A percentile compares a stretch with the other conserved stretches of the same genome.
Evolutionary conservation across 2,888 invertebrate species (phyloP).

Genomic region (Diogma glabrata): DNA sequence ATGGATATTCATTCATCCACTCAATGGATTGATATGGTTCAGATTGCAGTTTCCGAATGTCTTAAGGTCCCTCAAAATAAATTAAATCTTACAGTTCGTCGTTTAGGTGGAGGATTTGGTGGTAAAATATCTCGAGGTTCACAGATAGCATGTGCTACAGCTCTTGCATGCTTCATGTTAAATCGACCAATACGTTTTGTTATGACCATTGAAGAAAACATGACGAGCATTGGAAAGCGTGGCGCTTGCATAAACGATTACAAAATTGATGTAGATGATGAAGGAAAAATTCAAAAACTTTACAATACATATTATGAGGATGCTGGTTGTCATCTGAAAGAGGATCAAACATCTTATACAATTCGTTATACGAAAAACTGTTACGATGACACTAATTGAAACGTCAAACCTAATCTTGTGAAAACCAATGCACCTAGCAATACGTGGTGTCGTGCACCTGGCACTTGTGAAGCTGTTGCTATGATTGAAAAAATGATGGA

Average conservation of each 20-base stretch:
- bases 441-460: constrained; percentile 44
- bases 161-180: constrained; percentile 49
- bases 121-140: constrained; percentile 55
- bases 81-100: constrained; percentile 54
- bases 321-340: constrained; percentile 43
- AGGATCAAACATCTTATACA: constrained; percentile 35
- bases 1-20: constrained; percentile 52
- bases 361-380: constrained; percentile 40
- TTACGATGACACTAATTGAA: constrained; percentile 58
- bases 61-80: constrained; percentile 49
- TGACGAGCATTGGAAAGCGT: constrained; percentile 58
- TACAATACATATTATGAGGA: constrained; percentile 44
- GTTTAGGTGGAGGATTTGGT: constrained; percentile 75
- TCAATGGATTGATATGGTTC: constrained; percentile 51
- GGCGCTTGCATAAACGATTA: constrained; percentile 49
- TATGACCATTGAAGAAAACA: constrained; percentile 57
- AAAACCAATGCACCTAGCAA: constrained; percentile 52
- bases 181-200: constrained; percentile 58
- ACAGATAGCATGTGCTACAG: constrained; percentile 50
- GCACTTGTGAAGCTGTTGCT: constrained; percentile 45
- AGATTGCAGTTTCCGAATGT: constrained; percentile 43
- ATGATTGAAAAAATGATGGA: constrained; percentile 56
- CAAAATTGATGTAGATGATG: constrained; percentile 48
- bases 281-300: constrained; percentile 56
- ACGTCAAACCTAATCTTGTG: constrained; percentile 50